Evolutionary conservation across 1,140 invertebrate genomes (phyloP).

Genomic region (Scaptodrosophila lebanonensis): DNA sequence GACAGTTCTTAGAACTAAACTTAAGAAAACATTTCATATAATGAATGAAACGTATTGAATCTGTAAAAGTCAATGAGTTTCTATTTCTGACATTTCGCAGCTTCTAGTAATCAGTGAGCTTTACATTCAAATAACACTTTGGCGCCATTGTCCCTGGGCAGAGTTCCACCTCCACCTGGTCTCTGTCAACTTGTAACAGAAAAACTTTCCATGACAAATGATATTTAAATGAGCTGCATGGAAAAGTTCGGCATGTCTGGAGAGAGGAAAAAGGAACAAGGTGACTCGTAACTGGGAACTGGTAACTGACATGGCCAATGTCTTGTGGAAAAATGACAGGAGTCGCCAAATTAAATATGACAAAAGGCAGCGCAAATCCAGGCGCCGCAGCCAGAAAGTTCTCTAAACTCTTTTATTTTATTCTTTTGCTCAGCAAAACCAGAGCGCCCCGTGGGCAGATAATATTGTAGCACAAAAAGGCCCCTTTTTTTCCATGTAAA

Average conservation of each 20-base stretch:
- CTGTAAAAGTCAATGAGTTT: too few species aligned
- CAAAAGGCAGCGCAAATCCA: slow-evolving; percentile 53
- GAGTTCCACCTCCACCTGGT: neutral
- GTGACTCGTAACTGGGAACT: too few species aligned
- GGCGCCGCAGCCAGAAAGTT: slow-evolving; percentile 47
- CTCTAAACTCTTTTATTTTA: slow-evolving; percentile 45
- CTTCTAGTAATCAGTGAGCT: too few species aligned
- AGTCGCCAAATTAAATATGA: slow-evolving; percentile 70
- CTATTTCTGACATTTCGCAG: too few species aligned
- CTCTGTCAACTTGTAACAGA: slow-evolving; percentile 7
- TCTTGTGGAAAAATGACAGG: slow-evolving; percentile 40
- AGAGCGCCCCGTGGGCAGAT: too few species aligned
- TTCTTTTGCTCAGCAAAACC: slow-evolving; percentile 1
- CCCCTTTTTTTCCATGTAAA: too few species aligned
- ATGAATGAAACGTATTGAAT: too few species aligned
- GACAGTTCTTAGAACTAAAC: too few species aligned
- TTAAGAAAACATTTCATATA: too few species aligned
- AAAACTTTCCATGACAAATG: slow-evolving; percentile 54
- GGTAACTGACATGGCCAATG: slow-evolving; percentile 52
- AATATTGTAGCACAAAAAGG: too few species aligned
- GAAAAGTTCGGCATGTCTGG: slow-evolving; percentile 47
- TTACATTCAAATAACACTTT: neutral
- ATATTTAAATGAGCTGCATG: slow-evolving; percentile 70
- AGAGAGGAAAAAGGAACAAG: slow-evolving; percentile 27
- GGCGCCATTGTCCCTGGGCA: neutral